Base-by-base conservation (phyloP, 2,113 vertebrate species). In the Hippolais icterina region DNA sequence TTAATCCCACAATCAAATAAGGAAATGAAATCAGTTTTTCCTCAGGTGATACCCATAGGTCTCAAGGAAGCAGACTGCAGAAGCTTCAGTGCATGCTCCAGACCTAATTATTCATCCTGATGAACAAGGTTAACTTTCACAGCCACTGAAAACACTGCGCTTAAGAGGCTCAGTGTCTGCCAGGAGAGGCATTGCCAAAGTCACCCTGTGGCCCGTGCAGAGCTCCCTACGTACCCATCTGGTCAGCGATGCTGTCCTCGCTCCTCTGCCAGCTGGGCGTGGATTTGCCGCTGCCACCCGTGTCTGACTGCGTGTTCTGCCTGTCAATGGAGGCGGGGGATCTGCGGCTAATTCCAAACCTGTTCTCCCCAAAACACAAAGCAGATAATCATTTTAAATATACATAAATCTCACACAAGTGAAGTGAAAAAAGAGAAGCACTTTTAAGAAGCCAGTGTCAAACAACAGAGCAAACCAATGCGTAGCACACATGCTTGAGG, bases 331-430 rank as follows among this genome's bases (percentile, higher is more conserved):
- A 98, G 69, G 98, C 98, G 6, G 99, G 98, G 49, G 99, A 99
- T 96, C 98, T 98, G 87, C 98, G 98, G 97, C 98, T 99, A 84
- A 98, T 98, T 94, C 98, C 99, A 97, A 99, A 99, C 97, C 99
- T 99, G 97, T 72, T 82, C 72, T 22, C 85, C 95, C 95, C 90
- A 91, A 88, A 91, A 96, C 80, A 96, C 77, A 97, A 96, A 92
- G 86, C 53, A 96, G 65, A 94, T 20, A 28, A 72, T 35, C 4
- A 50, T 39, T 90, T 74, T 86, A 74, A 72, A 84, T 24, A 83
- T 2, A n/a, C 42, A 64, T 27, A 28, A 21, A 72, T 59, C 29
- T 80, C 59, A n/a, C 14, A 10, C 2, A 63, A 37, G 20, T 28
- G 22, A 63, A n/a, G 20, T 28, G 22, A 1, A 91, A 87, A 90